Percentiles rank a stretch among this genome's conserved stretches.
Evolutionary conservation across 2,888 invertebrate genomes (phyloP).

Genomic region (Hemithea aestivaria): DNA sequence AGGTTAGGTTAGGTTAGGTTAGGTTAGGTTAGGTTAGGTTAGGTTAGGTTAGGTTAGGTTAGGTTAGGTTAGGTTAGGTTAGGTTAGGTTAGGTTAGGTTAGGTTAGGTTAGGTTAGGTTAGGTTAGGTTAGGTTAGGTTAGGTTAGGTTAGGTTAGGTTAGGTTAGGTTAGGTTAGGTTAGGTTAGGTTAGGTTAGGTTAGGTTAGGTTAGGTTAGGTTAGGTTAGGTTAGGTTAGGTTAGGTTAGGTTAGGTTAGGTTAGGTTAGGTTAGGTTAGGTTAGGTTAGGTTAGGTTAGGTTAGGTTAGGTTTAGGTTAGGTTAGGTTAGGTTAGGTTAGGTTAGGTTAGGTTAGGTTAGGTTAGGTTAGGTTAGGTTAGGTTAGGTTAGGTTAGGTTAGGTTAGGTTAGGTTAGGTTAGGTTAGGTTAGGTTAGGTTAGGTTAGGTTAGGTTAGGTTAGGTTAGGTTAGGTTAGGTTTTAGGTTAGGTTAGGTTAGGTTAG

Average conservation of each 20-base stretch:
- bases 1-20: slow-evolving; percentile 28
- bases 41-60: slow-evolving; percentile 30
- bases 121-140: slow-evolving; percentile 27
- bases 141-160: slow-evolving; percentile 30
- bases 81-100: slow-evolving; percentile 30
- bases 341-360: slow-evolving; percentile 8
- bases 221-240: slow-evolving; percentile 34
- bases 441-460: slow-evolving; percentile 8
- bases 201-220: slow-evolving; percentile 29
- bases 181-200: slow-evolving; percentile 24
- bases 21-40: slow-evolving; percentile 29
- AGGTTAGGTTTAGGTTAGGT: slow-evolving; percentile 29
- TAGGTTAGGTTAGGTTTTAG: slow-evolving; percentile 8
- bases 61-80: slow-evolving; percentile 30
- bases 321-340: slow-evolving; percentile 27
- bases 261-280: slow-evolving; percentile 31
- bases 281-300: slow-evolving; percentile 32
- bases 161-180: slow-evolving; percentile 26
- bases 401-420: slow-evolving; percentile 8
- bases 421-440: slow-evolving; percentile 8
- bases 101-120: slow-evolving; percentile 31
- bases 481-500: slow-evolving; percentile 8
- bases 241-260: slow-evolving; percentile 33
- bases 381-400: slow-evolving; percentile 8
- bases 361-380: slow-evolving; percentile 8